A percentile compares a stretch with the other conserved stretches of the same genome.
phyloP scores from a whole-genome alignment of 2,113 vertebrate genomes.

The Hyaena hyaena region DNA sequence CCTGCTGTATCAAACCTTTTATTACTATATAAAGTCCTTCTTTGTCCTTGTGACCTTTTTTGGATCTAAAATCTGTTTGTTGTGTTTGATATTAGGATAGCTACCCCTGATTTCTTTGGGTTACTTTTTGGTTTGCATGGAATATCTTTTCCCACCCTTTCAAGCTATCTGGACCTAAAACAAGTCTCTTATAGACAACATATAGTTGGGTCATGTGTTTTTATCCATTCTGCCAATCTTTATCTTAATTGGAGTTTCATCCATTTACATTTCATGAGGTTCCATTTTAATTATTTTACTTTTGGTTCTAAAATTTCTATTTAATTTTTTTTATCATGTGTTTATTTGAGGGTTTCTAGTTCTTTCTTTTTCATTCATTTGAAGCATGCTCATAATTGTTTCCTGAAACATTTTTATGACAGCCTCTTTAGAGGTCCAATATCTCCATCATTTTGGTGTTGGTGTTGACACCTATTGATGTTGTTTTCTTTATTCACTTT shows the following conservation, averaged over 20 bases:
- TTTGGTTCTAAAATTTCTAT: neutral
- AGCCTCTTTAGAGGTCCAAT: neutral
- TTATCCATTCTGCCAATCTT: neutral
- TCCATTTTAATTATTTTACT: slow-evolving; percentile 15
- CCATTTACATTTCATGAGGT: neutral
- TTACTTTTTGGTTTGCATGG: neutral
- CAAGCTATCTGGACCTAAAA: neutral
- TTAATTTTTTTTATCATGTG: neutral
- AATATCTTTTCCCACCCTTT: neutral
- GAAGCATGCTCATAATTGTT: neutral
- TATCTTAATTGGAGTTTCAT: neutral
- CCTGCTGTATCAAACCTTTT: neutral
- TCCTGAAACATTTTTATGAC: neutral
- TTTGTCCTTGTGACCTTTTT: neutral
- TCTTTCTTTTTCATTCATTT: neutral
- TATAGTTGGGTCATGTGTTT: neutral
- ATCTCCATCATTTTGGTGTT: neutral
- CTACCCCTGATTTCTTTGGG: neutral
- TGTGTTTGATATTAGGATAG: neutral
- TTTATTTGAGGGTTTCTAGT: neutral
- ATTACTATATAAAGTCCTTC: neutral
- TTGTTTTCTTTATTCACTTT: neutral
- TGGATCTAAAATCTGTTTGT: neutral
- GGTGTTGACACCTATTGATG: neutral
- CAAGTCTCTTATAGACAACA: neutral